These are phyloP conservation scores for Cephus nigrinus DNA, from an alignment of 2,888 invertebrate species.

Conservation along the genomic window DNA sequence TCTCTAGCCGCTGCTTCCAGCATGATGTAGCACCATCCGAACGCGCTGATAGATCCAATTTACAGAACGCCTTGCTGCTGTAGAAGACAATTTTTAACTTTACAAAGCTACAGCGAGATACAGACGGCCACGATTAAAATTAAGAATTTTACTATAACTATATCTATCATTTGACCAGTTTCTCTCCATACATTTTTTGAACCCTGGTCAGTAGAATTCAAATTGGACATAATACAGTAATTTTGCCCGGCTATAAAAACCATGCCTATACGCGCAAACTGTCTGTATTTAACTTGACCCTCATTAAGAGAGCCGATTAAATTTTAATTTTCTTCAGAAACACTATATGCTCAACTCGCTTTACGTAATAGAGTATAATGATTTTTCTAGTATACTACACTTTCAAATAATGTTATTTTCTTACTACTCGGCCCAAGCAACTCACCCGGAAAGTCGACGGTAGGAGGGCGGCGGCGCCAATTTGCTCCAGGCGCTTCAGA, in stretches of 20 bases:
- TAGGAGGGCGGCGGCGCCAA: neutral
- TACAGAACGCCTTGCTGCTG: constrained; percentile 50
- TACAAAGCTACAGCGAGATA: constrained; percentile 21
- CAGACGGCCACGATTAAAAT: neutral
- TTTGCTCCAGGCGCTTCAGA: neutral
- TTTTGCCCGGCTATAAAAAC: neutral
- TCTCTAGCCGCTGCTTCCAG: constrained; percentile 56
- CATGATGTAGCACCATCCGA: constrained; percentile 64
- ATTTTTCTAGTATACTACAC: neutral
- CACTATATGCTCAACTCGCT: neutral
- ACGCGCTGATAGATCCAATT: constrained; percentile 65
- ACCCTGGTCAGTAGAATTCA: neutral
- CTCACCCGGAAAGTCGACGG: neutral
- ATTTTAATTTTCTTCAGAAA: neutral
- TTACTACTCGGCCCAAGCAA: neutral
- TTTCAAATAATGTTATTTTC: neutral
- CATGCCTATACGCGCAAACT: neutral
- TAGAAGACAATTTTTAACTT: constrained; percentile 48
- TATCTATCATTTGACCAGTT: neutral
- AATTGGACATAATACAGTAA: neutral
- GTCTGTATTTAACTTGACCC: neutral
- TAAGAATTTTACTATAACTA: neutral
- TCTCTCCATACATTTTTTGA: neutral
- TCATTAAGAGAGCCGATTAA: neutral
- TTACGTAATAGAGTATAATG: neutral